Conservation (phyloP, 2,113 vertebrate species). For the Tachuris rubrigastra region DNA sequence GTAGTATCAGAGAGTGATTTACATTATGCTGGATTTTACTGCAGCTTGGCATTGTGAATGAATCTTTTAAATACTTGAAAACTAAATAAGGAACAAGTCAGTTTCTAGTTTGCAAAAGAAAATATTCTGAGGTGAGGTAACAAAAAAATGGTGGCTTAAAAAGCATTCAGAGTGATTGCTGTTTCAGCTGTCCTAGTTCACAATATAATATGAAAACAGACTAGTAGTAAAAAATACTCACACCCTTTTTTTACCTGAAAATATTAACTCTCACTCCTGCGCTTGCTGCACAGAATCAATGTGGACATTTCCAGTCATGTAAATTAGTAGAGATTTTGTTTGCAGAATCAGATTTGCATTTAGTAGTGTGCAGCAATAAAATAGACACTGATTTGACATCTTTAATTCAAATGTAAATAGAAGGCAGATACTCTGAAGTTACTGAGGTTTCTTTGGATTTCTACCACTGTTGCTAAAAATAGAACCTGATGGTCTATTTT, state of each 20-base stretch:
- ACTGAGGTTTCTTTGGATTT: neutral
- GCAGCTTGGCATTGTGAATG: slow-evolving; percentile 46
- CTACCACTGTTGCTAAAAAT: neutral
- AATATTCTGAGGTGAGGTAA: slow-evolving; percentile 61
- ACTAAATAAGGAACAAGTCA: slow-evolving; percentile 20
- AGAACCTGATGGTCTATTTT: neutral
- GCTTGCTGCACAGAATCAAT: neutral
- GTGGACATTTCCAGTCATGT: neutral
- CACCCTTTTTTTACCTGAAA: neutral
- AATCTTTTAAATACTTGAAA: slow-evolving; percentile 62
- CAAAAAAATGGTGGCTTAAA: slow-evolving; percentile 46
- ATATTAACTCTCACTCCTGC: neutral
- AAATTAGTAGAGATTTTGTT: neutral
- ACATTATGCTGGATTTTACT: slow-evolving; percentile 57
- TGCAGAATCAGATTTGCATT: neutral
- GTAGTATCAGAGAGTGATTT: slow-evolving; percentile 52
- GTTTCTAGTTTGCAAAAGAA: slow-evolving; percentile 55
- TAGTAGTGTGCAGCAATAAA: neutral
- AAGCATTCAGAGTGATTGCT: slow-evolving; percentile 28
- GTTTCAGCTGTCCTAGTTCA: slow-evolving; percentile 49
- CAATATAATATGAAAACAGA: slow-evolving; percentile 30
- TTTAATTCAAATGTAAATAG: neutral
- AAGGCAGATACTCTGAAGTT: neutral
- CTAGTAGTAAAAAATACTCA: neutral
- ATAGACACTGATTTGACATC: neutral